phyloP scores from a whole-genome alignment of 2,113 vertebrate species.

The Lota lota region DNA sequence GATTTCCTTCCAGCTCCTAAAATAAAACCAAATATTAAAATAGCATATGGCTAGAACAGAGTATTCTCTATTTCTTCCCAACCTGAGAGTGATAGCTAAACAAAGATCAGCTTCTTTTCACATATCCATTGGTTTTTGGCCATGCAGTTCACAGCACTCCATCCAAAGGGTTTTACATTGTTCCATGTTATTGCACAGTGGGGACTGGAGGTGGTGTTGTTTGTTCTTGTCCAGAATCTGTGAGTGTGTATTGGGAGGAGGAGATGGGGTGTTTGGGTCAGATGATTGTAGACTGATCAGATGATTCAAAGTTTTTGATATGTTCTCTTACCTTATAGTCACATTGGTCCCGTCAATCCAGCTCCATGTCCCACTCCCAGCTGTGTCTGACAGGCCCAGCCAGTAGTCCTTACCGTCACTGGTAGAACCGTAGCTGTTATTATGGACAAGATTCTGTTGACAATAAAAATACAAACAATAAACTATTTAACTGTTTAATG shows the following conservation, averaged over 20 bases:
- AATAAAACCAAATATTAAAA: too few species aligned
- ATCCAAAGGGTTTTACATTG: not conserved
- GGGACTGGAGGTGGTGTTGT: too few species aligned
- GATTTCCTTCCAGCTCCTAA: too few species aligned
- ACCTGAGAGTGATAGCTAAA: not conserved
- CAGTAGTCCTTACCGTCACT: not conserved
- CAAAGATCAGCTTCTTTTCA: not conserved
- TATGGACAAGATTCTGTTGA: not conserved
- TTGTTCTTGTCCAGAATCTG: not conserved
- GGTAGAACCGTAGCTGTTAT: not conserved
- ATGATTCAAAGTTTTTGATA: not conserved
- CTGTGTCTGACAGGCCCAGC: conserved; percentile 3
- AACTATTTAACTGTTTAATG: too few species aligned
- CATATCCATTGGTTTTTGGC: conserved; percentile 10
- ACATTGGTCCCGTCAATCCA: conserved; percentile 3
- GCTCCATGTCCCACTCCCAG: not conserved
- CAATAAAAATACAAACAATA: not conserved
- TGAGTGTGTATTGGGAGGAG: too few species aligned
- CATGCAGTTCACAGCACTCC: not conserved
- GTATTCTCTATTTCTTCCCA: too few species aligned
- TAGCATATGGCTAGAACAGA: too few species aligned
- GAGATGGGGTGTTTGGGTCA: not conserved
- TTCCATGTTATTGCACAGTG: not conserved
- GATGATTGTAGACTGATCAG: too few species aligned
- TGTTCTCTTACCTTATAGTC: not conserved